Evolutionary conservation across 1,140 invertebrate genomes (phyloP).

Genomic region (Tetramorium alpestre): DNA sequence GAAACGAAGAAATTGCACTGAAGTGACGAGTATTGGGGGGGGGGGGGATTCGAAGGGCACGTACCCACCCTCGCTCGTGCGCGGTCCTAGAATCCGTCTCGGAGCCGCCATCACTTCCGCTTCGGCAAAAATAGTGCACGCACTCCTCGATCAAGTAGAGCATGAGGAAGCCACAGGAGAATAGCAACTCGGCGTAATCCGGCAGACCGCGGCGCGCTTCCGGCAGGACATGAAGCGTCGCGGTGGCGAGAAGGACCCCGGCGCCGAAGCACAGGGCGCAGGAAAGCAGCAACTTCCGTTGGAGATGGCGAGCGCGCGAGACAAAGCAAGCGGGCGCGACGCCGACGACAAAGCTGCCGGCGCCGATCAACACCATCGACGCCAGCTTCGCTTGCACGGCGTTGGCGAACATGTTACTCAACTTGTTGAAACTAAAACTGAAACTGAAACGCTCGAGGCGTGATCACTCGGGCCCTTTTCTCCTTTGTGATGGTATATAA

Average conservation of each 20-base stretch:
- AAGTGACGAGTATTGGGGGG: too few relatives aligned
- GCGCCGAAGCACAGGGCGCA: conserved; percentile 93
- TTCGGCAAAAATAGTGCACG: conserved; percentile 88
- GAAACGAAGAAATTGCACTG: too few relatives aligned
- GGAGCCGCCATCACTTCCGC: conserved; percentile 4
- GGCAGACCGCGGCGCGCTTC: conserved; percentile 89
- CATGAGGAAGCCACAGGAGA: conserved; percentile 92
- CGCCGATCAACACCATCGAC: conserved; percentile 89
- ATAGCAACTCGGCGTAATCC: conserved; percentile 89
- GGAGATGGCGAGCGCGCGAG: conserved; percentile 85
- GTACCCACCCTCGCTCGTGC: conserved; percentile 45
- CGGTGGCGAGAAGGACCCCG: conserved; percentile 93
- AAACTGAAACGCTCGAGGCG: too few relatives aligned
- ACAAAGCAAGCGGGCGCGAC: conserved; percentile 88
- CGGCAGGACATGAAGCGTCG: conserved; percentile 93
- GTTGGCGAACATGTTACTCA: conserved; percentile 50
- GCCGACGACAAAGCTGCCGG: conserved; percentile 89
- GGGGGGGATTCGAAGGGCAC: background rate
- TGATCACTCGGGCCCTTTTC: background rate
- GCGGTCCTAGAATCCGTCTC: background rate
- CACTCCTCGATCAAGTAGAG: conserved; percentile 93
- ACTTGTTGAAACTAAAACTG: too few relatives aligned
- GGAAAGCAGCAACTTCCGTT: conserved; percentile 87
- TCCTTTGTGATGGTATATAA: background rate
- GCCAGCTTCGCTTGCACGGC: conserved; percentile 88